Percentiles rank a stretch among this genome's conserved stretches.
Conservation (phyloP, 1,140 invertebrate genomes). For the Hycleus phaleratus region DNA sequence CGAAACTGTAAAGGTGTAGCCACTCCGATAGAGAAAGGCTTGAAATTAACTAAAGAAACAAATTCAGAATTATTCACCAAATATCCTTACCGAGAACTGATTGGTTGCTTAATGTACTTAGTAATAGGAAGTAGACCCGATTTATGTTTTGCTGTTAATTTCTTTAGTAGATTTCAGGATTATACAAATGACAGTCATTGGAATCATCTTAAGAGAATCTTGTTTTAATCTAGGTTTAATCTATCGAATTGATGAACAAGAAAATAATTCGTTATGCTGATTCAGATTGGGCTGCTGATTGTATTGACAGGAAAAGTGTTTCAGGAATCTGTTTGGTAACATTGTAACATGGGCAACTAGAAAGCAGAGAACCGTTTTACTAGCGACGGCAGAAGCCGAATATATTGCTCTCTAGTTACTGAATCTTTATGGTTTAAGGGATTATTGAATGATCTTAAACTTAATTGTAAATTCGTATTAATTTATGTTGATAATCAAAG, state of each 20-base stretch:
- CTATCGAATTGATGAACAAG: slow-evolving; percentile 1
- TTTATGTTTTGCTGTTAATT: slow-evolving; percentile 27
- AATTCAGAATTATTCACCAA: not conserved
- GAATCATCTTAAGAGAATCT: slow-evolving; percentile 28
- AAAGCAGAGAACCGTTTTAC: too few relatives aligned
- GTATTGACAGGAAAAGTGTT: slow-evolving; percentile 8
- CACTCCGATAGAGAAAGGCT: not conserved
- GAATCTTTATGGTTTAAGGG: too few relatives aligned
- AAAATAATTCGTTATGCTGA: slow-evolving; percentile 18
- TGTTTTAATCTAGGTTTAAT: slow-evolving; percentile 27
- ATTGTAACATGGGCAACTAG: too few relatives aligned
- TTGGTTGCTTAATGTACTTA: slow-evolving; percentile 30
- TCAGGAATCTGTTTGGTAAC: too few relatives aligned
- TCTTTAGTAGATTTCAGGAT: slow-evolving; percentile 28
- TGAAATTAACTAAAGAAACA: slow-evolving; percentile 3
- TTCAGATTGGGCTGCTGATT: slow-evolving; percentile 35
- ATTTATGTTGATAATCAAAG: too few relatives aligned
- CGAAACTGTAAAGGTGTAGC: slow-evolving; percentile 14
- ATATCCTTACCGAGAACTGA: slow-evolving; percentile 31
- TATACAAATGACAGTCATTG: slow-evolving; percentile 1
- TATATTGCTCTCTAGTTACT: too few relatives aligned
- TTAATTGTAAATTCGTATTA: too few relatives aligned
- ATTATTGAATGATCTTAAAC: too few relatives aligned
- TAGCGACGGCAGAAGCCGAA: too few relatives aligned
- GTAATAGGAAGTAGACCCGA: slow-evolving; percentile 28